Base-by-base conservation (phyloP, 2,888 invertebrate genomes). In the Litoditis marina region DNA sequence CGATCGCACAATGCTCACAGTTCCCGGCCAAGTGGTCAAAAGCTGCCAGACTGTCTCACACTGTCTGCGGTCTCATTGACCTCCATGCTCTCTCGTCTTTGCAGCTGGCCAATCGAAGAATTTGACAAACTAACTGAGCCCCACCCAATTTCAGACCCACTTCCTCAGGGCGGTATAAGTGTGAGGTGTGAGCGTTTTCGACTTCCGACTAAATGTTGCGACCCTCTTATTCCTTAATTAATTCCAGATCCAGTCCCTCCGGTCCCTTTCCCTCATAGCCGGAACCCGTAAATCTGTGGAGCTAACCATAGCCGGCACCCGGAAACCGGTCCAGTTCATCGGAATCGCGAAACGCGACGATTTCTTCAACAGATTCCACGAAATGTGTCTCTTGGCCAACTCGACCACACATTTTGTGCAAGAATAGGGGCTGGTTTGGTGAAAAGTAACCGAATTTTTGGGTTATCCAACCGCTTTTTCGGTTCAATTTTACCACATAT, bases 231-330 rank as follows among this genome's bases (percentile, higher is more conserved):
- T 5, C 19, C 5, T 44, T 5, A 32, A 11, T 13, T 2, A 19
- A 53, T 65, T 65, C 7, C 60, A 73, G 72, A 65, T 73, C 0
- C 68, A 69, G 52, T 61, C 73, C n/a, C 66, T 77, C 0, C 68
- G 69, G 13, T 65, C 73, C 13, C 56, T 78, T 53, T 66, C 71
- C 1, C 58, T 74, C 16, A 65, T 75, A 36, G 70, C 78, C 16
- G 75, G 74, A 31, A 69, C 74, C 16, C 64, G 78, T 27, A 79
- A 79, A 66, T 66, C 73, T 42, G 63, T 79, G 27, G 79, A 79
- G 30, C 56, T 79, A 30, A 46, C 56, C 28, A 34, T 79, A 46
- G 65, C 67, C 27, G 72, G 67, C 53, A 65, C 70, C 42, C 63
- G 70, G 19, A 78, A 76, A 60, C 73, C 78, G 28, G 57, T 77